These are phyloP conservation scores for Brassicogethes aeneus DNA, from an alignment of 2,888 invertebrate genomes.

Conservation along the genomic window DNA sequence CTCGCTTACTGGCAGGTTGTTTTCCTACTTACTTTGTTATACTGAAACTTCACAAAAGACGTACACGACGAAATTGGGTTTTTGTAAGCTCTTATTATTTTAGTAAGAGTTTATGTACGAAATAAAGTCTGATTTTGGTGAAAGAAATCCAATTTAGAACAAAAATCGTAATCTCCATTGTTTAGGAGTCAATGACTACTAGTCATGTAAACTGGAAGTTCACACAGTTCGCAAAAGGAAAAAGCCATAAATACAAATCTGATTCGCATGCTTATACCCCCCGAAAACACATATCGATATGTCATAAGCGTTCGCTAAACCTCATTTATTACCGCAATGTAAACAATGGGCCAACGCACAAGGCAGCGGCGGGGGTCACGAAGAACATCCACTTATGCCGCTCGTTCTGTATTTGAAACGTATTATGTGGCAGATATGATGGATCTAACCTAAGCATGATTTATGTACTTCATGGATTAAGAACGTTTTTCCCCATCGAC, in stretches of 20 bases:
- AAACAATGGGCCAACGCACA: constrained; percentile 30
- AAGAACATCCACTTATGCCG: constrained; percentile 31
- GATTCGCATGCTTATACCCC: constrained; percentile 40
- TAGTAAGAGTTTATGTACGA: too few species aligned
- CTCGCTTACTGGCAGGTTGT: not conserved
- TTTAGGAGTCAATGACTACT: too few species aligned
- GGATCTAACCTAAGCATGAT: constrained; percentile 31
- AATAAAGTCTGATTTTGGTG: too few species aligned
- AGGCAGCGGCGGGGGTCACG: constrained; percentile 18
- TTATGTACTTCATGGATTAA: constrained; percentile 25
- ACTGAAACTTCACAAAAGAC: not conserved
- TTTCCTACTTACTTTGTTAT: not conserved
- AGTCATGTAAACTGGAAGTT: too few species aligned
- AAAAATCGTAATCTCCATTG: too few species aligned
- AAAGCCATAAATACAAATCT: constrained; percentile 18
- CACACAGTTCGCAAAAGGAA: too few species aligned
- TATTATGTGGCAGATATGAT: constrained; percentile 33
- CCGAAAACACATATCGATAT: constrained; percentile 31
- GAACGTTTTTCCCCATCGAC: constrained; percentile 1
- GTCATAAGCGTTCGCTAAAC: constrained; percentile 35
- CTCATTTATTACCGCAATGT: constrained; percentile 40
- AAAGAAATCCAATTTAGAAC: too few species aligned
- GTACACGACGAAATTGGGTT: not conserved
- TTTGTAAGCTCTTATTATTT: not conserved
- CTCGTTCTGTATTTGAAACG: constrained; percentile 25